A percentile compares a stretch with the other conserved stretches of the same genome.
These are phyloP conservation scores for Melanostoma mellinum DNA, from an alignment of 2,888 invertebrate genomes.

Conservation along the genomic window DNA sequence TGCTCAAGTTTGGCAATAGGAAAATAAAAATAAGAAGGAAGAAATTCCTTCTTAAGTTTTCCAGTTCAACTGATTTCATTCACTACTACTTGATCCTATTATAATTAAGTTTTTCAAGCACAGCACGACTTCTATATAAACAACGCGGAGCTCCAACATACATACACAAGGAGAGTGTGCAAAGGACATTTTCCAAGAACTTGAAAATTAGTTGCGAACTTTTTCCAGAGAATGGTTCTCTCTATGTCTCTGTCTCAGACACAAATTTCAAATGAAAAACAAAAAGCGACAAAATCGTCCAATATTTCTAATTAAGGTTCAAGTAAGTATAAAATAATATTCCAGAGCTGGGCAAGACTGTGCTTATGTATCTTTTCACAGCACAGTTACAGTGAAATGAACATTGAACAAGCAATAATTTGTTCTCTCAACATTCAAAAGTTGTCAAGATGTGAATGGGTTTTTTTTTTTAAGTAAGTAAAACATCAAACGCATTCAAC, in stretches of 20 bases:
- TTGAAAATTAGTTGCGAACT: conserved; percentile 32
- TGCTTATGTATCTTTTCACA: conserved; percentile 1
- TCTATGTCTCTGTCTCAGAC: not conserved
- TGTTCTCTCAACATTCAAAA: not conserved
- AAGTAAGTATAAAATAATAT: conserved; percentile 2
- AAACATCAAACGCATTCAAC: conserved; percentile 1
- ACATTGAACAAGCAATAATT: not conserved
- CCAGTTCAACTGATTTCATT: conserved; percentile 33
- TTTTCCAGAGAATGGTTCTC: conserved; percentile 13
- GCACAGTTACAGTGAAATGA: conserved; percentile 12
- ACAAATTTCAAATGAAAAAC: not conserved
- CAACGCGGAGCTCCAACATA: no score
- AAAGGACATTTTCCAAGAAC: conserved; percentile 18
- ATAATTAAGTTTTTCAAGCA: conserved; percentile 33
- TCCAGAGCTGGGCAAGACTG: not conserved
- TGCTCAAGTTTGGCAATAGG: no score
- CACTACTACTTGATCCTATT: conserved; percentile 24
- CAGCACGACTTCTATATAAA: not conserved
- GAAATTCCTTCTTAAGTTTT: conserved; percentile 18
- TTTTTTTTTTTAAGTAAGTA: not conserved
- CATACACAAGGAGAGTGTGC: conserved; percentile 4
- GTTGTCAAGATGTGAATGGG: not conserved
- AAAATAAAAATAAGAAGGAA: not conserved
- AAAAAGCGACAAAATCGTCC: not conserved
- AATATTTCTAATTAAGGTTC: conserved; percentile 33